phyloP scores from a whole-genome alignment of 2,797 vertebrate species.

The Poeciliopsis gracilis region DNA sequence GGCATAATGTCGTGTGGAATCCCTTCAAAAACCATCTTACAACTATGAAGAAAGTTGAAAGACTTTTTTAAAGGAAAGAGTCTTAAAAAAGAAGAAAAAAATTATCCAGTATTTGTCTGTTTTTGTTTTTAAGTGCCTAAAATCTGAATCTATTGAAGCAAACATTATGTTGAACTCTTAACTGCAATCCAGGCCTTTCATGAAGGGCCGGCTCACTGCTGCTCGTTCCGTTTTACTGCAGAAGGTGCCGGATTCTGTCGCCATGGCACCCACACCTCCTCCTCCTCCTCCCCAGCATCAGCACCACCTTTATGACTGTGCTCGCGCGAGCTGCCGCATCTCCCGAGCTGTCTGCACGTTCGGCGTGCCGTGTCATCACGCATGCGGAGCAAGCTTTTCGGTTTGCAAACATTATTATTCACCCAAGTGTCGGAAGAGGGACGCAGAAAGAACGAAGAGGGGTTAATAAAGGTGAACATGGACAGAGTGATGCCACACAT shows the following conservation, averaged over 20 bases:
- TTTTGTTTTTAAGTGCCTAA: background rate
- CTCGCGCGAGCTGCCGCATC: conserved; percentile 68
- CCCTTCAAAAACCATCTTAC: background rate
- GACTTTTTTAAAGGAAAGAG: background rate
- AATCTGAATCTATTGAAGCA: background rate
- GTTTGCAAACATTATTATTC: conserved; percentile 63
- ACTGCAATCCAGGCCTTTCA: background rate
- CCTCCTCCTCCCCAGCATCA: conserved; percentile 79
- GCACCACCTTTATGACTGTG: conserved; percentile 62
- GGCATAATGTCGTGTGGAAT: background rate
- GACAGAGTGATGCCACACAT: conserved; percentile 3
- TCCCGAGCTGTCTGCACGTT: conserved; percentile 53
- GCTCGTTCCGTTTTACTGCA: conserved; percentile 29
- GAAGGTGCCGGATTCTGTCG: conserved; percentile 56
- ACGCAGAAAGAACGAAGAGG: background rate
- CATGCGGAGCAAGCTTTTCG: conserved; percentile 58
- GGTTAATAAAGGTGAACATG: background rate
- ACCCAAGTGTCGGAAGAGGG: conserved; percentile 20
- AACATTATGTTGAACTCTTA: background rate
- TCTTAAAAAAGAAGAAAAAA: background rate
- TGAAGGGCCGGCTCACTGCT: background rate
- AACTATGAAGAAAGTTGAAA: background rate
- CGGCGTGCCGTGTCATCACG: conserved; percentile 79
- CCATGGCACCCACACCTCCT: conserved; percentile 76
- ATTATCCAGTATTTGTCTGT: background rate